Percentiles rank a stretch among this genome's conserved stretches.
These are phyloP conservation scores for Burhinus oedicnemus DNA, from an alignment of 2,113 vertebrate genomes.

Conservation along the genomic window DNA sequence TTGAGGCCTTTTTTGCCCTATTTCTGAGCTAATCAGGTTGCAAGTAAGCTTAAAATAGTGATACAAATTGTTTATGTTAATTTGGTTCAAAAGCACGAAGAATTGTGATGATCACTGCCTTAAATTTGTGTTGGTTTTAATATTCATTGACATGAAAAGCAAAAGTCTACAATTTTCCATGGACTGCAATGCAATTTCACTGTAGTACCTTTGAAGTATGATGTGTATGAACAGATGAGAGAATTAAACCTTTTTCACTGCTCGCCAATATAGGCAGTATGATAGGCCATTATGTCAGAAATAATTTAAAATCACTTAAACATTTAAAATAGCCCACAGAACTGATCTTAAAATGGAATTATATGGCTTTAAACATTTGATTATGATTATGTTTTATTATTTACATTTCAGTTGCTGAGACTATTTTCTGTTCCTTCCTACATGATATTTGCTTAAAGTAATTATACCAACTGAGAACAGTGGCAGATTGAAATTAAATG, in stretches of 20 bases:
- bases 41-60: background rate
- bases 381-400: slow-evolving; percentile 78
- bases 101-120: background rate
- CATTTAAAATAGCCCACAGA: slow-evolving; percentile 64
- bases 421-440: slow-evolving; percentile 73
- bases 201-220: background rate
- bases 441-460: slow-evolving; percentile 81
- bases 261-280: background rate
- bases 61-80: background rate
- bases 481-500: slow-evolving; percentile 88
- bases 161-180: background rate
- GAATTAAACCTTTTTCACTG: background rate
- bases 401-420: slow-evolving; percentile 73
- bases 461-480: slow-evolving; percentile 85
- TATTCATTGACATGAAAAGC: background rate
- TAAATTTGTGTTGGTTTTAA: background rate
- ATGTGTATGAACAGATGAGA: background rate
- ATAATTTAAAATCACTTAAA: slow-evolving; percentile 73
- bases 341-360: slow-evolving; percentile 65
- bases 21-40: background rate
- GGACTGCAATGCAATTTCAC: background rate
- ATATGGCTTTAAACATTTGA: slow-evolving; percentile 52
- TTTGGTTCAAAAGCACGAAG: background rate
- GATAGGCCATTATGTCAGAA: slow-evolving; percentile 45
- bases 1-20: background rate